Evolutionary conservation across 2,113 vertebrate species (phyloP).

Genomic region (Pteronura brasiliensis): DNA sequence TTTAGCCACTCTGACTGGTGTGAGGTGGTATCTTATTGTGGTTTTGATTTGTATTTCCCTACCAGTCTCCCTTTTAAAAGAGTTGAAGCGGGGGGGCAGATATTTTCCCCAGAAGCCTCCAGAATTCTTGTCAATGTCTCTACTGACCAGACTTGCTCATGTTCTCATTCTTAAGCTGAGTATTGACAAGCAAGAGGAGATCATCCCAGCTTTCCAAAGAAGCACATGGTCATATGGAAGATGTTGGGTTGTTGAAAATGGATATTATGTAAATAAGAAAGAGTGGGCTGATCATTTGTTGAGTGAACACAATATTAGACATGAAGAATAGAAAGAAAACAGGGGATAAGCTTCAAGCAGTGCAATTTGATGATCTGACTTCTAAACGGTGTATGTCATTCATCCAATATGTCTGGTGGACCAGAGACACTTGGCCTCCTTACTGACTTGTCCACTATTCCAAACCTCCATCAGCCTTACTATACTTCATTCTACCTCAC

Average conservation of each 20-base stretch:
- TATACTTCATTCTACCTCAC: neutral
- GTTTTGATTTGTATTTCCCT: too few relatives aligned
- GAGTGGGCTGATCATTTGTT: neutral
- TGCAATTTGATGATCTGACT: neutral
- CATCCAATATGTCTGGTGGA: neutral
- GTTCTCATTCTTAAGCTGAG: neutral
- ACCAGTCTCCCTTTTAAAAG: neutral
- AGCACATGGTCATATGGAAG: neutral
- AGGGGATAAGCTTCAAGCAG: neutral
- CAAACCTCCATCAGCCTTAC: neutral
- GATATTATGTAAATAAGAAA: neutral
- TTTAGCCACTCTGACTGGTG: too few relatives aligned
- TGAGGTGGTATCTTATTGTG: neutral
- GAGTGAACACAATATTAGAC: neutral
- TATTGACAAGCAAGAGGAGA: neutral
- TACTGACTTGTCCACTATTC: neutral
- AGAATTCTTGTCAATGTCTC: neutral
- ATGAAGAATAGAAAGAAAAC: neutral
- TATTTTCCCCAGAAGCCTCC: neutral
- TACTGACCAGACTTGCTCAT: neutral
- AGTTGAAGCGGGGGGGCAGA: neutral
- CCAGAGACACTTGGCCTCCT: neutral
- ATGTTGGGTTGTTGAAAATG: neutral
- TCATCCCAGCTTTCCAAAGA: rapidly evolving
- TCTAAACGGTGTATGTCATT: neutral